Evolutionary conservation across 2,888 invertebrate species (phyloP).

Genomic region (Cheilosia impressa): DNA sequence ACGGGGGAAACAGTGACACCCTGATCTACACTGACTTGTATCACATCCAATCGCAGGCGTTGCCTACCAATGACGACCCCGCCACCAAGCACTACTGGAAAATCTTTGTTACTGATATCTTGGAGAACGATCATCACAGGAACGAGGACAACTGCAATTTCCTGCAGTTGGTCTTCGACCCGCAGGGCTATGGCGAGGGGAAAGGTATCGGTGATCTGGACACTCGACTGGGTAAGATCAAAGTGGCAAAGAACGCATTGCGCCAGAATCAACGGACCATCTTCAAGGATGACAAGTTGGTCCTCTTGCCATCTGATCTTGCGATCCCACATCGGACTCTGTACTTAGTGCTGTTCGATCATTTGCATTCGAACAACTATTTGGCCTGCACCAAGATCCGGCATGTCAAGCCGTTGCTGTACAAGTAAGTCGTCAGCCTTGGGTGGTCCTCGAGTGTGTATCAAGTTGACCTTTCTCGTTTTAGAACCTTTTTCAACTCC

Average conservation of each 20-base stretch:
- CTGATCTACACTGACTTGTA: slow-evolving; percentile 91
- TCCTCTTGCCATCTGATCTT: slow-evolving; percentile 89
- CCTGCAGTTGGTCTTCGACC: slow-evolving; percentile 93
- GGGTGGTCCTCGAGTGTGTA: slow-evolving; percentile 16
- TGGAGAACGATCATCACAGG: slow-evolving; percentile 89
- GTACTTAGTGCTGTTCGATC: slow-evolving; percentile 92
- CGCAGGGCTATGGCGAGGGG: slow-evolving; percentile 88
- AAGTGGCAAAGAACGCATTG: slow-evolving; percentile 87
- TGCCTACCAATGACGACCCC: slow-evolving; percentile 80
- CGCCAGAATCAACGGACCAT: slow-evolving; percentile 84
- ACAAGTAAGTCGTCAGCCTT: slow-evolving; percentile 86
- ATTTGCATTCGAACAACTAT: slow-evolving; percentile 89
- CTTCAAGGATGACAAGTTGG: slow-evolving; percentile 89
- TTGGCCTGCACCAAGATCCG: slow-evolving; percentile 93
- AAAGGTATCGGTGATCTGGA: slow-evolving; percentile 92
- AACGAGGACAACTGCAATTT: slow-evolving; percentile 92
- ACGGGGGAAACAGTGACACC: slow-evolving; percentile 87
- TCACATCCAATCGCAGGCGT: slow-evolving; percentile 85
- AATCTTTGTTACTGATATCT: slow-evolving; percentile 94
- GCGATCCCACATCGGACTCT: slow-evolving; percentile 90
- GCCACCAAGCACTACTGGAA: slow-evolving; percentile 93
- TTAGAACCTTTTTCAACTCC: slow-evolving; percentile 89
- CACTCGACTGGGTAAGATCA: slow-evolving; percentile 89
- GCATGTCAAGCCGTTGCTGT: slow-evolving; percentile 86
- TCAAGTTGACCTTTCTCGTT: slow-evolving; percentile 47